Evolutionary conservation across 1,140 invertebrate genomes (phyloP).

Genomic region (Andricus grossulariae): DNA sequence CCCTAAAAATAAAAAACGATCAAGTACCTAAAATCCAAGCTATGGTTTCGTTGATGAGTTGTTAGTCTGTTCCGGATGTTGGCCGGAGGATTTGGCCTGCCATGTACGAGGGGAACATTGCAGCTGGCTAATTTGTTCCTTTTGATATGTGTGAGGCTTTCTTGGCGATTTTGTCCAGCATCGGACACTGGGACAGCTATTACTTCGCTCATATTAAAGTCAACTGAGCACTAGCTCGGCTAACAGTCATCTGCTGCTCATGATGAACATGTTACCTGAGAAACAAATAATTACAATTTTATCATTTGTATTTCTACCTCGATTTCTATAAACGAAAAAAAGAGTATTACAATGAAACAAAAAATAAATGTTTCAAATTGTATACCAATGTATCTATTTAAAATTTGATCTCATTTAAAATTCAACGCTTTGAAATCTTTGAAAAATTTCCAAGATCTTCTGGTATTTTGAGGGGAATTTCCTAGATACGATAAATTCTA

Average conservation of each 20-base stretch:
- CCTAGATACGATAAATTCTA: no score
- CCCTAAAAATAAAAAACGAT: no score
- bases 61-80: conserved; percentile 79
- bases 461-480: no score
- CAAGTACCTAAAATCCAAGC: conserved; percentile 83
- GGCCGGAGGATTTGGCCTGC: conserved; percentile 75
- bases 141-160: conserved; percentile 70
- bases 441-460: no score
- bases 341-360: not conserved
- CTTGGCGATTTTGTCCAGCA: conserved; percentile 70
- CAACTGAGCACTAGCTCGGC: conserved; percentile 70
- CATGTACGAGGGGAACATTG: conserved; percentile 79
- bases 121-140: conserved; percentile 70
- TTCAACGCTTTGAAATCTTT: no score
- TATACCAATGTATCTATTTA: no score
- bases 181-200: conserved; percentile 66
- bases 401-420: no score
- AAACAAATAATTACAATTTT: conserved; percentile 27
- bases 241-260: conserved; percentile 74
- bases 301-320: not conserved
- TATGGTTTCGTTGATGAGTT: conserved; percentile 86
- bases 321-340: not conserved
- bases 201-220: conserved; percentile 75
- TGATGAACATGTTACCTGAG: conserved; percentile 62
- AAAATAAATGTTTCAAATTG: no score